Conservation (phyloP, 2,113 vertebrate genomes). For the Channa argus region DNA sequence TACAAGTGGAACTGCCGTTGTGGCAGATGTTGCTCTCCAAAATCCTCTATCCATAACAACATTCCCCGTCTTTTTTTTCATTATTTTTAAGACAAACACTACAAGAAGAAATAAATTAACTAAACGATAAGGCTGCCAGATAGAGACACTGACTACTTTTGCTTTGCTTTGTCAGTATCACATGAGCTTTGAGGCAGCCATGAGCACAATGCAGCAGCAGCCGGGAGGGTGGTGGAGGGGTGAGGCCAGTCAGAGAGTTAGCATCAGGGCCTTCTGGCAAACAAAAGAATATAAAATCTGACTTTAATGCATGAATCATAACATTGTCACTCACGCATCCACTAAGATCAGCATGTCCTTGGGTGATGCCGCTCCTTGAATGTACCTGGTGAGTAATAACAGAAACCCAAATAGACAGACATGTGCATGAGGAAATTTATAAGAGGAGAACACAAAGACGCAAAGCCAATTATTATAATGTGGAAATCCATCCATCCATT, state of each 20-base stretch:
- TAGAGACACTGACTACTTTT: slow-evolving; percentile 19
- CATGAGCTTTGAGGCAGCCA: not conserved
- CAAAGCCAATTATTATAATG: not conserved
- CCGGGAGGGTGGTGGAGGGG: slow-evolving; percentile 28
- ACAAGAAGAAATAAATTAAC: slow-evolving; percentile 18
- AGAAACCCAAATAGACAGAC: not conserved
- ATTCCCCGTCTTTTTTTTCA: too few relatives aligned
- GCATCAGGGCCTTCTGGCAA: slow-evolving; percentile 23
- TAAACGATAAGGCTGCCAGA: slow-evolving; percentile 23
- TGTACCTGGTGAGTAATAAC: slow-evolving; percentile 88
- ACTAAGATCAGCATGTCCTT: slow-evolving; percentile 99
- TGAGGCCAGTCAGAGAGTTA: slow-evolving; percentile 24
- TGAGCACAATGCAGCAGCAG: slow-evolving; percentile 4
- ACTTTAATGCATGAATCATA: slow-evolving; percentile 53
- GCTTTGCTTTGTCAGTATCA: slow-evolving; percentile 42
- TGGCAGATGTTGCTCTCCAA: not conserved
- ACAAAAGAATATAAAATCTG: slow-evolving; percentile 49
- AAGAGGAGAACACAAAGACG: not conserved
- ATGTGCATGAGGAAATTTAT: not conserved
- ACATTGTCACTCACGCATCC: slow-evolving; percentile 90
- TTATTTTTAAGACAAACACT: not conserved
- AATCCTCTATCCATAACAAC: not conserved
- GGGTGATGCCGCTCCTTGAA: slow-evolving; percentile 96
- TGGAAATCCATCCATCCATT: too few relatives aligned
- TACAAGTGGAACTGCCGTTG: not conserved